Conservation (phyloP, 1,140 invertebrate species). For the Drosophila carrolli region DNA sequence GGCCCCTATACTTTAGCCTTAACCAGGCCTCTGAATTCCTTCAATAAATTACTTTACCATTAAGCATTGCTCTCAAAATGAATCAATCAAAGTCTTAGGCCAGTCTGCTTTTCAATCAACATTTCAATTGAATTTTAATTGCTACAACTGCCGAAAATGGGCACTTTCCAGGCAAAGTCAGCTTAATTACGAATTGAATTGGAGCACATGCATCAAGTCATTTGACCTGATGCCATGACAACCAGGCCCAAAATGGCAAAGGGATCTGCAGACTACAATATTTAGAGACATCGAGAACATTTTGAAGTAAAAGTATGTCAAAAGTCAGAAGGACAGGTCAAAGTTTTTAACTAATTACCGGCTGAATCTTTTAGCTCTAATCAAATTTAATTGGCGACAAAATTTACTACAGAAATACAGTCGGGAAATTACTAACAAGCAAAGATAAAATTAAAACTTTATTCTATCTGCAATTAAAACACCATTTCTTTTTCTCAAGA, state of each 20-base stretch:
- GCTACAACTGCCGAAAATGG: background rate
- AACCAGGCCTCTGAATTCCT: too few species aligned
- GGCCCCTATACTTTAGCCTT: too few species aligned
- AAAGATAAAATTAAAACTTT: background rate
- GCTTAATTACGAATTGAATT: background rate
- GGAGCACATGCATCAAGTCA: background rate
- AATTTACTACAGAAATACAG: background rate
- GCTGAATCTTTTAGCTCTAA: background rate
- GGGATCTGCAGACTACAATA: too few species aligned
- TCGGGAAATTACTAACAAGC: background rate
- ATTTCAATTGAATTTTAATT: background rate
- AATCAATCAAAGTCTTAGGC: background rate
- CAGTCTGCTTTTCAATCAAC: too few species aligned
- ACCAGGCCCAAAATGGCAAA: too few species aligned
- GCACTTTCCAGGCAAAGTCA: background rate
- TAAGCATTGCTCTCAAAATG: background rate
- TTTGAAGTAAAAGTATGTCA: background rate
- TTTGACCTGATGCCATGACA: too few species aligned
- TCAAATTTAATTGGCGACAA: background rate
- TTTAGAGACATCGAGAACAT: background rate
- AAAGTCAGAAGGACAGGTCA: too few species aligned
- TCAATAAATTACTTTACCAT: too few species aligned
- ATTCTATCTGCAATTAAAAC: background rate
- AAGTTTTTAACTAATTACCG: background rate
- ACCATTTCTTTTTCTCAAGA: background rate